Conservation (phyloP, 2,888 invertebrate species). For the Ceraclea dissimilis region DNA sequence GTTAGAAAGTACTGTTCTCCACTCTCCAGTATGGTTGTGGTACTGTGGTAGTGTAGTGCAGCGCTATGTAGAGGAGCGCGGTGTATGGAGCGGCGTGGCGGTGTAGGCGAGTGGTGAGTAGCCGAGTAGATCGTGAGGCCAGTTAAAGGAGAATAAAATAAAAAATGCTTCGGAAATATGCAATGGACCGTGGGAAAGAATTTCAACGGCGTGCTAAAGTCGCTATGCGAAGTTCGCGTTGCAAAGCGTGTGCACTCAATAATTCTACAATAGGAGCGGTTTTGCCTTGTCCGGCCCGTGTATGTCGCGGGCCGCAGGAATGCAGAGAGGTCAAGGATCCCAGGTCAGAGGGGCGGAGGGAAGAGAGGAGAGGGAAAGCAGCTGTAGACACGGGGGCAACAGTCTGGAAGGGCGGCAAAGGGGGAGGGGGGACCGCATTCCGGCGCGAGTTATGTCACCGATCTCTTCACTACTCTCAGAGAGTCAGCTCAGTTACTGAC, state of each 20-base stretch:
- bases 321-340: conserved; percentile 21
- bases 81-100: not conserved
- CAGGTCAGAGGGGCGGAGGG: conserved; percentile 8
- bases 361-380: conserved; percentile 9
- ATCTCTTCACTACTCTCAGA: conserved; percentile 9
- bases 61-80: not conserved
- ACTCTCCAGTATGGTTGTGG: no score
- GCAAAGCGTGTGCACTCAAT: conserved; percentile 3
- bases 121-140: not conserved
- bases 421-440: conserved; percentile 29
- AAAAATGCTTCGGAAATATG: conserved; percentile 2
- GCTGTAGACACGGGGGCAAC: conserved; percentile 26
- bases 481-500: not conserved
- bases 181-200: conserved; percentile 8
- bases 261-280: conserved; percentile 4
- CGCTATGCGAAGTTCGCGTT: not conserved
- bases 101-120: not conserved
- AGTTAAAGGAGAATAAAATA: conserved; percentile 1
- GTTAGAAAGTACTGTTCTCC: not conserved
- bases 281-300: conserved; percentile 2
- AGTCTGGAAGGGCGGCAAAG: conserved; percentile 28
- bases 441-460: conserved; percentile 30
- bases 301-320: conserved; percentile 17
- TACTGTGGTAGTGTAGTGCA: not conserved
- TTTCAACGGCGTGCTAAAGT: conserved; percentile 3